A percentile compares a stretch with the other conserved stretches of the same genome.
phyloP scores from a whole-genome alignment of 2,888 invertebrate species.

The Leucophenga maculata region DNA sequence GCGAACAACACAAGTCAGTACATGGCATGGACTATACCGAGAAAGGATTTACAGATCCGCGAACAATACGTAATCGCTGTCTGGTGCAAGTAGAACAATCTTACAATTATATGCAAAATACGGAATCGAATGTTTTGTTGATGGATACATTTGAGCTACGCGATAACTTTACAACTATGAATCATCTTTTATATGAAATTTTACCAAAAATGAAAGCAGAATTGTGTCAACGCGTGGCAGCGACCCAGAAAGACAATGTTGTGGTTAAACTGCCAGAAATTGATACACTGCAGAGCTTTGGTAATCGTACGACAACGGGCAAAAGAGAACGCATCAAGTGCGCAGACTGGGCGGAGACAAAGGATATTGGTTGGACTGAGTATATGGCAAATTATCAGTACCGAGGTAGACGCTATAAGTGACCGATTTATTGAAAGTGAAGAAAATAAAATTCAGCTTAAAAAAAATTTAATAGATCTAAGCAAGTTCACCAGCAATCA shows the following conservation, averaged over 20 bases:
- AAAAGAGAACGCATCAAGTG: slow-evolving; percentile 8
- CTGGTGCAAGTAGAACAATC: slow-evolving; percentile 27
- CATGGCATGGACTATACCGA: not conserved
- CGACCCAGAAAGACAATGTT: not conserved
- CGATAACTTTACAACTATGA: slow-evolving; percentile 40
- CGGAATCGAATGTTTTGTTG: not conserved
- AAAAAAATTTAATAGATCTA: no score
- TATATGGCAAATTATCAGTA: not conserved
- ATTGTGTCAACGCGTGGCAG: not conserved
- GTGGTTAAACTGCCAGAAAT: slow-evolving; percentile 24
- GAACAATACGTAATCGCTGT: no score
- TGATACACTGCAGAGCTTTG: slow-evolving; percentile 41
- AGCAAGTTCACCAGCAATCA: no score
- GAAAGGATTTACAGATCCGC: not conserved
- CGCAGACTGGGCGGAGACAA: not conserved
- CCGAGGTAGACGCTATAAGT: no score
- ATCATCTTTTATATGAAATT: slow-evolving; percentile 40
- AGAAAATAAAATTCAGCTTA: no score
- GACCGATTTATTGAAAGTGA: no score
- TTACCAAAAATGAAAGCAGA: slow-evolving; percentile 26
- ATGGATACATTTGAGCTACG: slow-evolving; percentile 10
- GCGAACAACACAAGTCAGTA: slow-evolving; percentile 25
- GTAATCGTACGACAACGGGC: slow-evolving; percentile 38
- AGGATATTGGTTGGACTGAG: not conserved
- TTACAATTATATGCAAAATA: slow-evolving; percentile 31